Evolutionary conservation across 2,888 invertebrate genomes (phyloP).

Genomic region (Monoplex corrugatus): DNA sequence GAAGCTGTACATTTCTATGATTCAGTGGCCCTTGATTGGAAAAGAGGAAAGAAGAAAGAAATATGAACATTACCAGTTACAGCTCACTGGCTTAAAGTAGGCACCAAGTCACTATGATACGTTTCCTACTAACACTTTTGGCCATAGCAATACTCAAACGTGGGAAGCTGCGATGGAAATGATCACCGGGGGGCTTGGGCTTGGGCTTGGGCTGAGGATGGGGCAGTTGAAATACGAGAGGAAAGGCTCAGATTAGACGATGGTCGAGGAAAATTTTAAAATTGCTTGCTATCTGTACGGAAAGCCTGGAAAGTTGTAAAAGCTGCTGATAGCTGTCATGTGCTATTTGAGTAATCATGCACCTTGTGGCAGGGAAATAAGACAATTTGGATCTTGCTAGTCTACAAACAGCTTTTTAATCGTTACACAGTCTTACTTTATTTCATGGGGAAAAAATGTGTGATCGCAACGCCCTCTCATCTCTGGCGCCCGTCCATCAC

Average conservation of each 20-base stretch:
- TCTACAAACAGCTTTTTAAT: constrained; percentile 50
- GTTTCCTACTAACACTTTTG: too few species aligned
- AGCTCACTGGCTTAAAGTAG: too few species aligned
- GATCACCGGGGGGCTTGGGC: too few species aligned
- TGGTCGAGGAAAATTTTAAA: neutral
- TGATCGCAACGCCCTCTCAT: constrained; percentile 49
- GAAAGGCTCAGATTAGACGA: neutral
- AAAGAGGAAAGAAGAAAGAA: too few species aligned
- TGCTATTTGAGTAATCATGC: constrained; percentile 53
- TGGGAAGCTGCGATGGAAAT: too few species aligned
- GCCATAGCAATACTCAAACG: too few species aligned
- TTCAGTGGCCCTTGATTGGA: too few species aligned
- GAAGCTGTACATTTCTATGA: too few species aligned
- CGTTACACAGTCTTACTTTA: constrained; percentile 53
- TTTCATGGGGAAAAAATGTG: constrained; percentile 51
- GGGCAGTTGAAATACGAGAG: neutral
- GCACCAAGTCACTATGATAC: too few species aligned
- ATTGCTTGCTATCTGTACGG: constrained; percentile 6
- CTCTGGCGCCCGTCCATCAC: constrained; percentile 50
- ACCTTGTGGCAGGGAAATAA: constrained; percentile 51
- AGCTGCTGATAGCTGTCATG: constrained; percentile 51
- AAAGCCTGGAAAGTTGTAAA: neutral
- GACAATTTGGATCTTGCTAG: constrained; percentile 57
- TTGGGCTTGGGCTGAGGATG: too few species aligned
- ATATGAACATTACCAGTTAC: too few species aligned